Conservation (phyloP, 2,888 invertebrate genomes). For the Selenia dentaria region DNA sequence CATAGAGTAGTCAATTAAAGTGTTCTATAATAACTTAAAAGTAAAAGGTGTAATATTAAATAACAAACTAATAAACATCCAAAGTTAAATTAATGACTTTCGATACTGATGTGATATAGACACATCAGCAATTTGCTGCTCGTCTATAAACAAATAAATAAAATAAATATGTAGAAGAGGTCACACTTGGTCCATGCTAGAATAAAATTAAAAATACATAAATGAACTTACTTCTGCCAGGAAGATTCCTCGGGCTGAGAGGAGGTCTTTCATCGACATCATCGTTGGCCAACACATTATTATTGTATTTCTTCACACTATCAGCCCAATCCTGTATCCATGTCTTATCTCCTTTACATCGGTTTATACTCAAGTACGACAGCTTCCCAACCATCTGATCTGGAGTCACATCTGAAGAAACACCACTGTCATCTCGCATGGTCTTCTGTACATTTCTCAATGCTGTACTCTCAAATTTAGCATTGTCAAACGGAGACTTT, state of each 20-base stretch:
- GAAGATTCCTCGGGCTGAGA: slow-evolving; percentile 65
- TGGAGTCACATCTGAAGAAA: slow-evolving; percentile 52
- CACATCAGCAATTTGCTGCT: too few relatives aligned
- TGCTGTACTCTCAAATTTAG: slow-evolving; percentile 71
- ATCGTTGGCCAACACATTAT: slow-evolving; percentile 59
- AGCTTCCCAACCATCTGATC: slow-evolving; percentile 71
- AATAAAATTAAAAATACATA: too few relatives aligned
- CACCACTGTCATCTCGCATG: slow-evolving; percentile 57
- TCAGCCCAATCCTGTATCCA: slow-evolving; percentile 88
- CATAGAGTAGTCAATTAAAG: too few relatives aligned
- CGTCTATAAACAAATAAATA: too few relatives aligned
- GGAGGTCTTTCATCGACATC: slow-evolving; percentile 65
- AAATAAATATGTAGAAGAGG: too few relatives aligned
- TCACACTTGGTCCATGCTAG: too few relatives aligned
- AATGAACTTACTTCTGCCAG: slow-evolving; percentile 67
- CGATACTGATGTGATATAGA: too few relatives aligned
- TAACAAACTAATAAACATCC: too few relatives aligned
- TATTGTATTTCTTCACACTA: slow-evolving; percentile 83
- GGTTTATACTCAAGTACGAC: slow-evolving; percentile 74
- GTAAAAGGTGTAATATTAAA: too few relatives aligned
- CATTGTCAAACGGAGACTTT: slow-evolving; percentile 53
- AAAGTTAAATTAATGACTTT: too few relatives aligned
- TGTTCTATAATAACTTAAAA: too few relatives aligned
- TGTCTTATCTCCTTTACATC: slow-evolving; percentile 79
- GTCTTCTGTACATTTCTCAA: slow-evolving; percentile 68